phyloP scores from a whole-genome alignment of 1,140 invertebrate genomes.

The Papilio helenus region DNA sequence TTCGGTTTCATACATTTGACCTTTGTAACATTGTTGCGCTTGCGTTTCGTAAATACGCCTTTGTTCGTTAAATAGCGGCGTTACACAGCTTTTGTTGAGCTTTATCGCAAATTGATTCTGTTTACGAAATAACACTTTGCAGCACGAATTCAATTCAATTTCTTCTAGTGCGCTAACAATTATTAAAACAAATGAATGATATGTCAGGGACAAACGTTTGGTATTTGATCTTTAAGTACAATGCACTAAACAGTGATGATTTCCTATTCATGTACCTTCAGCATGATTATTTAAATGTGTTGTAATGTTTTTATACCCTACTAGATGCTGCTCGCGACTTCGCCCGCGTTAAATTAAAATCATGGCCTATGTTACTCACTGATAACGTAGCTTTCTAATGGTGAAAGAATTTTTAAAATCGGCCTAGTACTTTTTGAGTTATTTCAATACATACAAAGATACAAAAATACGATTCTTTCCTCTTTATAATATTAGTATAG shows the following conservation, averaged over 20 bases:
- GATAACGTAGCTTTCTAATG: too few species aligned
- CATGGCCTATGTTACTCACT: too few species aligned
- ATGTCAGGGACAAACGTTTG: not conserved
- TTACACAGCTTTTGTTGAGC: slow-evolving; percentile 35
- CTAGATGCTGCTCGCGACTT: too few species aligned
- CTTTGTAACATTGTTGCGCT: slow-evolving; percentile 32
- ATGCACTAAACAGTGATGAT: not conserved
- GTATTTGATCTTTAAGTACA: not conserved
- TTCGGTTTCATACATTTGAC: slow-evolving; percentile 44
- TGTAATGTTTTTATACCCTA: too few species aligned
- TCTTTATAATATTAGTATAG: not conserved
- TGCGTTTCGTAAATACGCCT: slow-evolving; percentile 49
- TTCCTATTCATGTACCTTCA: not conserved
- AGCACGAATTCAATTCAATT: slow-evolving; percentile 19
- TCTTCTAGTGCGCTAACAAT: slow-evolving; percentile 15
- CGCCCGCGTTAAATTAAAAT: too few species aligned
- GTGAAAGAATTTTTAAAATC: too few species aligned
- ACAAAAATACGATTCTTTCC: too few species aligned
- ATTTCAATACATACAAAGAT: too few species aligned
- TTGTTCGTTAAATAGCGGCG: slow-evolving; percentile 47
- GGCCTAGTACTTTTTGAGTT: too few species aligned
- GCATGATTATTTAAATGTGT: slow-evolving; percentile 4
- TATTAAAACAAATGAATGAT: slow-evolving; percentile 26
- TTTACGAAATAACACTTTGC: slow-evolving; percentile 30
- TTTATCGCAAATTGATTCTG: slow-evolving; percentile 36